Evolutionary conservation across 2,888 invertebrate species (phyloP).

Genomic region (Laspeyria flexula): DNA sequence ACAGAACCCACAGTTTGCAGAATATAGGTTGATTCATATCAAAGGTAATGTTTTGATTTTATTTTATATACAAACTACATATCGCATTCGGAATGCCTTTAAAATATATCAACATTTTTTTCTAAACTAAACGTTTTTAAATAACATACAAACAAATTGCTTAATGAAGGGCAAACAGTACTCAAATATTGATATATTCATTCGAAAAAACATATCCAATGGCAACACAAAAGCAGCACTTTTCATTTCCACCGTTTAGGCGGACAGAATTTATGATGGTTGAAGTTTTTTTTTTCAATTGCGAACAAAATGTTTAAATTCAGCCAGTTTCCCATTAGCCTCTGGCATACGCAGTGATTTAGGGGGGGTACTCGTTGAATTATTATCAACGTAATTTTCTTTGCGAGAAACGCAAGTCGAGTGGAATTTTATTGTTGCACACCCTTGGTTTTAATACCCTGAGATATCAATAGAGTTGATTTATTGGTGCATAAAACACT

Average conservation of each 20-base stretch:
- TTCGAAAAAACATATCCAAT: constrained; percentile 15
- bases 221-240: constrained; percentile 25
- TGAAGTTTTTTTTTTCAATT: constrained; percentile 57
- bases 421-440: constrained; percentile 51
- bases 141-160: too few species aligned
- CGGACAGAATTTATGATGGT: constrained; percentile 27
- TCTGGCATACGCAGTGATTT: constrained; percentile 68
- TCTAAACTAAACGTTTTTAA: too few species aligned
- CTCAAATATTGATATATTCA: too few species aligned
- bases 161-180: too few species aligned
- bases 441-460: constrained; percentile 19
- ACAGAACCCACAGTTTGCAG: too few species aligned
- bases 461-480: constrained; percentile 19
- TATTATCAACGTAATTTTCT: constrained; percentile 61
- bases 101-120: too few species aligned
- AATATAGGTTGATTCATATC: too few species aligned
- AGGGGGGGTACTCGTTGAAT: constrained; percentile 56
- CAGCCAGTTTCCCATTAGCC: constrained; percentile 64
- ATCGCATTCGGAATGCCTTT: too few species aligned
- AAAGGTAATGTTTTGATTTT: too few species aligned
- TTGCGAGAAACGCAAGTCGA: constrained; percentile 44
- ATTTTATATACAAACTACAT: too few species aligned
- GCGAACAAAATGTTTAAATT: constrained; percentile 62
- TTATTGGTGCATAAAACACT: constrained; percentile 12
- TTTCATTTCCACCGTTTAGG: constrained; percentile 26